Base-by-base conservation (phyloP, 2,888 invertebrate species). In the Subacronicta megacephala region DNA sequence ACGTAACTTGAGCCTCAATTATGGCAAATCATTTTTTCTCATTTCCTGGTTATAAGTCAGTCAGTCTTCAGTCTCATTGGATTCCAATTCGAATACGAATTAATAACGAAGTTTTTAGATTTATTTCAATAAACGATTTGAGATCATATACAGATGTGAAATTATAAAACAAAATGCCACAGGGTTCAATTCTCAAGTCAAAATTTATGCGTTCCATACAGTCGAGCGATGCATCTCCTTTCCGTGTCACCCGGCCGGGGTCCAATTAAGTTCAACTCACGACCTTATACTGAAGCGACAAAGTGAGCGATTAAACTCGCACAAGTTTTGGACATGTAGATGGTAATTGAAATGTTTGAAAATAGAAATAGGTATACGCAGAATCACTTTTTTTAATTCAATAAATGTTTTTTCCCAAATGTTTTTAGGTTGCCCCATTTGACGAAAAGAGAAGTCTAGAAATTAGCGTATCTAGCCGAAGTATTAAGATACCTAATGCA, bases 251-350 rank as follows among this genome's bases (percentile, higher is more conserved):
- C 90, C 91, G 87, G 89, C 89, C 89, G 83, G 86, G 87, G 88
- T 87, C 92, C 93, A 94, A 94, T 93, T 94, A 94, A 92, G 90
- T 92, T 89, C 87, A 87, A 87, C 93, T 92, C 93, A 93, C 93
- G 93, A 93, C 93, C 93, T 91, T 85, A 64, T 58, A 47, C 67
- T 61, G 43, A 81, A 82, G 90, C 89, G 77, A 64, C 31, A 41
- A 76, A 79, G 61, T 46, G 7, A 62, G 85, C 85, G 82, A 66
- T 62, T 62, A 50, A 16, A 29, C 18, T 20, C 23, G 2, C 20
- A 40, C 43, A 31, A 9, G 15, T 33, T 36, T 15, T 45, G 15
- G 49, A 54, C 43, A 40, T 44, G 17, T 18, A 18, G 42, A 37
- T 47, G 16, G 17, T 13, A 43, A 49, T 37, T 56, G 56, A 56